Conservation (phyloP, 2,797 vertebrate species). For the Salarias fasciatus region DNA sequence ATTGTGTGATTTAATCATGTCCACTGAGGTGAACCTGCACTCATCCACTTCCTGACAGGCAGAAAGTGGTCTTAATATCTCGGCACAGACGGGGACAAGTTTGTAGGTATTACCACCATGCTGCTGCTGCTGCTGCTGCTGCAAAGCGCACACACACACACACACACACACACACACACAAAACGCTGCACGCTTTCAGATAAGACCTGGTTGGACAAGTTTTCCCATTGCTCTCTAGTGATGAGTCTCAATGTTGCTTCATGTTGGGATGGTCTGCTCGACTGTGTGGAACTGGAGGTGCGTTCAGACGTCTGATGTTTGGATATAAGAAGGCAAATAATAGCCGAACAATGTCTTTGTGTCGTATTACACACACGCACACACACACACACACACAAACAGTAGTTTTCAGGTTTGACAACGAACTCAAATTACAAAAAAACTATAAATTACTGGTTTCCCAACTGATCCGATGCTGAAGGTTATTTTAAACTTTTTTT, state of each 20-base stretch:
- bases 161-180: too few species aligned
- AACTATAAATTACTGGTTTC: too few species aligned
- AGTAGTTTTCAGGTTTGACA: too few species aligned
- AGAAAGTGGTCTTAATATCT: conserved; percentile 44
- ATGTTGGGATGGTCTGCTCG: background rate
- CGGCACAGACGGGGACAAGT: conserved; percentile 12
- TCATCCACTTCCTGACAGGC: conserved; percentile 63
- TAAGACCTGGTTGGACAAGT: background rate
- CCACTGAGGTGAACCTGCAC: conserved; percentile 74
- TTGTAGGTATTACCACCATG: conserved; percentile 24
- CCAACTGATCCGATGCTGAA: too few species aligned
- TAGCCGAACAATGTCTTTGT: too few species aligned
- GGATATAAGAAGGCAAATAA: too few species aligned
- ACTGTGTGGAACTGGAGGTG: background rate
- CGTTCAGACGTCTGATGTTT: background rate
- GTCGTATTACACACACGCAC: too few species aligned
- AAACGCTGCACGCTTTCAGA: background rate
- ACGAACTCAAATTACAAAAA: too few species aligned
- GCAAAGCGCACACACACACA: background rate
- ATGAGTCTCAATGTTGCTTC: background rate
- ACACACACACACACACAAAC: too few species aligned
- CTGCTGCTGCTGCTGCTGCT: conserved; percentile 12
- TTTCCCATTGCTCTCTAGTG: background rate
- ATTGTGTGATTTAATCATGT: conserved; percentile 84
- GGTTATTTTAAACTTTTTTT: too few species aligned